phyloP scores from a whole-genome alignment of 1,140 invertebrate species.

The Pteromalus puparum region DNA sequence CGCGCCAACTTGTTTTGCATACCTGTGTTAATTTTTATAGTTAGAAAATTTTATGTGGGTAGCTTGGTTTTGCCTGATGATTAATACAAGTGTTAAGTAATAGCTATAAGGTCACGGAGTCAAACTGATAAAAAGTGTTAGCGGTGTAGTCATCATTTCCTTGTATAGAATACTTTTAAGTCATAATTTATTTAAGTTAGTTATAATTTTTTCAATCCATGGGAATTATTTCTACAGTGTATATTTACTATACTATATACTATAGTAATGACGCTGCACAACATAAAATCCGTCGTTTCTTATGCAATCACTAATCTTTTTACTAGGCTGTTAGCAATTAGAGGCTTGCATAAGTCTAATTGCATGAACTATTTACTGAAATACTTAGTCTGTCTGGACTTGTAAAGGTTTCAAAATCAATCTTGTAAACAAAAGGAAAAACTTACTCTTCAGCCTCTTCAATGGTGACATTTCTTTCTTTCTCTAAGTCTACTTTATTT shows the following conservation, averaged over 20 bases:
- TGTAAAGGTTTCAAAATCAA: conserved; percentile 18
- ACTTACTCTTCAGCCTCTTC: conserved; percentile 92
- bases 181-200: not conserved
- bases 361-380: not conserved
- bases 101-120: not conserved
- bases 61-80: not conserved
- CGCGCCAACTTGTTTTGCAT: conserved; percentile 94
- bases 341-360: conserved; percentile 14
- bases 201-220: not conserved
- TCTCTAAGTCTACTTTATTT: conserved; percentile 98
- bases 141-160: not conserved
- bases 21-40: conserved; percentile 76
- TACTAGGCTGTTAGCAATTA: not conserved
- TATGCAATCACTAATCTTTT: conserved; percentile 15
- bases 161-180: too few species aligned
- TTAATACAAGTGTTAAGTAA: not conserved
- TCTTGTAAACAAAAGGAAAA: conserved; percentile 33
- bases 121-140: not conserved
- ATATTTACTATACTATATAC: not conserved
- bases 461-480: conserved; percentile 88
- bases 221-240: not conserved
- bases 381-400: not conserved
- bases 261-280: not conserved
- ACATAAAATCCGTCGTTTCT: not conserved
- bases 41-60: not conserved